Evolutionary conservation across 2,113 vertebrate species (phyloP), one percentile per base, ranked within the genome.

Genomic region (Calypte anna): DNA sequence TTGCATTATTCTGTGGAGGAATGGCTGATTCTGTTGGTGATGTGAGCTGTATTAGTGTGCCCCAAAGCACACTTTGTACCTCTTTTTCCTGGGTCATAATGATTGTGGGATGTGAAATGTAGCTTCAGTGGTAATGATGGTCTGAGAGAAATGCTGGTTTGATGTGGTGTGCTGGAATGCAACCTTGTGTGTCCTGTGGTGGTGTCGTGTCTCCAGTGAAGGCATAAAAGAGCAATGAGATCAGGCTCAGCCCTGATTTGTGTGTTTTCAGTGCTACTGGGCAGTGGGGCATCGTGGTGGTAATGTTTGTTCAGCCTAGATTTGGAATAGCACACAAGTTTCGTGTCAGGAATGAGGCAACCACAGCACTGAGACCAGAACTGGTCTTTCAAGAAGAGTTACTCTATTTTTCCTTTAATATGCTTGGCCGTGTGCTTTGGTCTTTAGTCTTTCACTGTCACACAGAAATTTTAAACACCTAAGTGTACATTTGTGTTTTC

Each of bases 301-400:
- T 17, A 17, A 2, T 36, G 72, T 67, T 77, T 88, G 93, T 44
- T 33, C 90, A 86, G 74, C 86, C 87, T 83, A 21, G 57, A 31
- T 77, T 57, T 50, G 55, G 88, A 90, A 90, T 78, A 93, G 81
- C 86, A 61, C 36, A 4, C 4, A 4, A n/a, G 27, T 68, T 79
- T 63, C 23, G 20, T 78, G 94, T 61, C 69, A 44, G 79, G 76
- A 80, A 4, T n/a, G 88, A 83, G 79, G 76, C 79, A 94, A 6
- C 79, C 91, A 10, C 79, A 46, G 69, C 66, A 24, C 6, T 21
- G 0, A 75, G 79, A 46, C 64, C 54, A 55, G 82, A 96, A 93
- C 91, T 50, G 94, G 94, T 94, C 88, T 82, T 58, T 85, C 91
- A 84, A 93, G 96, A 96, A 88, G 88, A 54, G 69, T 86, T 82